Evolutionary conservation across 2,797 vertebrate species (phyloP), one percentile per base, ranked within the genome.

Genomic region (Sciurus carolinensis): DNA sequence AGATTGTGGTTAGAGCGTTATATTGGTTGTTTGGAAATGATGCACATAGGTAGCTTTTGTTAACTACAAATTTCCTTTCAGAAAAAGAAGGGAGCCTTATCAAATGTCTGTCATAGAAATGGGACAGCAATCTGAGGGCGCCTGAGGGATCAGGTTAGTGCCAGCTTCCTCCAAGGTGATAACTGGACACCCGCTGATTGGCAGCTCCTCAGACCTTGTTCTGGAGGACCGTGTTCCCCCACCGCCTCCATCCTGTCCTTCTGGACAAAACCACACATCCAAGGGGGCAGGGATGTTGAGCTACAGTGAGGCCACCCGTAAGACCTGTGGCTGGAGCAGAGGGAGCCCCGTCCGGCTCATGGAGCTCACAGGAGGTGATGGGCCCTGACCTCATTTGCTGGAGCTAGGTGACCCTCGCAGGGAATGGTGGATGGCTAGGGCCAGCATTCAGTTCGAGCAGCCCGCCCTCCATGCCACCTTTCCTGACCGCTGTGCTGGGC

Each of bases 51-150:
- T 64, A 26, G 75, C 59, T 75, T 87, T 88, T 26, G 44, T 93
- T 88, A n/a, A 30, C 77, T 72, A 9, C 69, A 72, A 76, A 89
- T 82, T 91, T 87, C 52, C 85, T 84, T 71, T 39, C 26, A n/a
- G 54, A 82, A 87, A 77, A 95, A 85, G 59, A 33, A 82, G 20
- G 42, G 71, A 62, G 18, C 3, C 0, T 82, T 50, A 69, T 11
- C n/a, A 77, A 90, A 22, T 77, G 82, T 44, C 79, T 69, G 87
- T 94, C 90, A 36, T 28, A 57, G 88, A 93, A 24, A 50, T 28
- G 64, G 62, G 71, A n/a, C 39, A 5, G 69, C 24, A 10, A 36
- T 50, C 42, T 84, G 1, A n/a, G 14, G 57, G 64, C 1, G 0
- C 3, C 7, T 14, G 76, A 92, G 87, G 84, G 87, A 42, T 88